These are phyloP conservation scores for Barypeithes pellucidus DNA, from an alignment of 2,888 invertebrate genomes.

Conservation along the genomic window DNA sequence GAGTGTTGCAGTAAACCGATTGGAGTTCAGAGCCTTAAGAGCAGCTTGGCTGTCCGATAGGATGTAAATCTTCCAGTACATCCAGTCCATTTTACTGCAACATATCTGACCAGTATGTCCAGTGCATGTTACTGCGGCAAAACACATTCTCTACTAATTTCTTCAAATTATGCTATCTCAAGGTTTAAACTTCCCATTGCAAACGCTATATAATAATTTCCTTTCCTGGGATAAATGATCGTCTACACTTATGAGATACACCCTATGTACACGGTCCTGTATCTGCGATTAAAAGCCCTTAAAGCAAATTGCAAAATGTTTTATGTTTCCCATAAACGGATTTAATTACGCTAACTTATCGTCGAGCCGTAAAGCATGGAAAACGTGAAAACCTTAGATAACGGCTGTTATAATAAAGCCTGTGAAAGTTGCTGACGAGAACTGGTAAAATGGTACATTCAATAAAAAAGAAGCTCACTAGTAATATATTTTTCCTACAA, in stretches of 20 bases:
- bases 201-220: not conserved
- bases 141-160: too few relatives aligned
- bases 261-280: conserved; percentile 5
- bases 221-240: not conserved
- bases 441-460: not conserved
- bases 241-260: not conserved
- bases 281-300: conserved; percentile 4
- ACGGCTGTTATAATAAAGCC: conserved; percentile 41
- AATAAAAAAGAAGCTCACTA: not conserved
- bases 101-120: too few relatives aligned
- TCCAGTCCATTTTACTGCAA: too few relatives aligned
- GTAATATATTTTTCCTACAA: too few relatives aligned
- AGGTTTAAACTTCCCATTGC: too few relatives aligned
- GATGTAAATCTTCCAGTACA: too few relatives aligned
- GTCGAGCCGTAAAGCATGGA: conserved; percentile 42
- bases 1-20: too few relatives aligned
- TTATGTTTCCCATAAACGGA: conserved; percentile 36
- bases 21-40: too few relatives aligned
- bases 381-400: conserved; percentile 36
- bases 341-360: conserved; percentile 45
- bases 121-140: too few relatives aligned
- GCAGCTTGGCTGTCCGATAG: too few relatives aligned
- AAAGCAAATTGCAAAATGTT: conserved; percentile 14
- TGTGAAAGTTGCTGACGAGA: conserved; percentile 3
- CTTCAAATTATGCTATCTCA: too few relatives aligned